Percentiles rank a stretch among this genome's conserved stretches.
Evolutionary conservation across 2,797 vertebrate species (phyloP).

Genomic region (Pempheris klunzingeri): DNA sequence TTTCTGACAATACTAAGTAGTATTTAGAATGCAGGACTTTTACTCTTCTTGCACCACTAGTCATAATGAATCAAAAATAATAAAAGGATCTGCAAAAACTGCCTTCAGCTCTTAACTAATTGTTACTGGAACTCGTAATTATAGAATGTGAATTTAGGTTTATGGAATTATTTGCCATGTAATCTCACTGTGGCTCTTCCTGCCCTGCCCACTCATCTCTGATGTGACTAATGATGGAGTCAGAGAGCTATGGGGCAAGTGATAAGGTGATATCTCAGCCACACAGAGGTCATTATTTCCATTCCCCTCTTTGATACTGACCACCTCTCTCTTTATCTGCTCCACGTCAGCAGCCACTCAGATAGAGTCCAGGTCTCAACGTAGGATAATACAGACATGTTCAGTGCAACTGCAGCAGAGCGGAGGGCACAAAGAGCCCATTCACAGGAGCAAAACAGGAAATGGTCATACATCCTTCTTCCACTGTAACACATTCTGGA

Average conservation of each 20-base stretch:
- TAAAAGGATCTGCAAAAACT: background rate
- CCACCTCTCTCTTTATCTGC: slow-evolving; percentile 58
- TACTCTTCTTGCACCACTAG: fast-evolving
- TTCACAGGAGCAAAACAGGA: slow-evolving; percentile 62
- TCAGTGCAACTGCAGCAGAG: slow-evolving; percentile 23
- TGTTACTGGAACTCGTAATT: no score
- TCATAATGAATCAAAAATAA: background rate
- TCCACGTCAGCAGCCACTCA: slow-evolving; percentile 40
- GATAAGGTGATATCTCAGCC: slow-evolving; percentile 47
- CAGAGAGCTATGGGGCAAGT: slow-evolving; percentile 41
- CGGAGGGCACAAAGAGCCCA: slow-evolving; percentile 55
- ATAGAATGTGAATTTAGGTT: slow-evolving; percentile 7
- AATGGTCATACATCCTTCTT: slow-evolving; percentile 49
- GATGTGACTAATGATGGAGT: slow-evolving; percentile 23
- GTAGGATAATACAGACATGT: slow-evolving; percentile 38
- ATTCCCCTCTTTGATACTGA: slow-evolving; percentile 41
- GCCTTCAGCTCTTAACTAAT: background rate
- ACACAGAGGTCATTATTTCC: slow-evolving; percentile 59
- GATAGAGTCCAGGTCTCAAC: slow-evolving; percentile 50
- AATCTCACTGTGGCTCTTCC: slow-evolving; percentile 13
- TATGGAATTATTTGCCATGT: background rate
- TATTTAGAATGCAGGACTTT: background rate
- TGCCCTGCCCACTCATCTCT: slow-evolving; percentile 27
- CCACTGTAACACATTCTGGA: slow-evolving; percentile 33
- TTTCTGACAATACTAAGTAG: background rate